These are phyloP conservation scores for Ornithorhynchus anatinus DNA, from an alignment of 2,113 vertebrate genomes.

Conservation along the genomic window DNA sequence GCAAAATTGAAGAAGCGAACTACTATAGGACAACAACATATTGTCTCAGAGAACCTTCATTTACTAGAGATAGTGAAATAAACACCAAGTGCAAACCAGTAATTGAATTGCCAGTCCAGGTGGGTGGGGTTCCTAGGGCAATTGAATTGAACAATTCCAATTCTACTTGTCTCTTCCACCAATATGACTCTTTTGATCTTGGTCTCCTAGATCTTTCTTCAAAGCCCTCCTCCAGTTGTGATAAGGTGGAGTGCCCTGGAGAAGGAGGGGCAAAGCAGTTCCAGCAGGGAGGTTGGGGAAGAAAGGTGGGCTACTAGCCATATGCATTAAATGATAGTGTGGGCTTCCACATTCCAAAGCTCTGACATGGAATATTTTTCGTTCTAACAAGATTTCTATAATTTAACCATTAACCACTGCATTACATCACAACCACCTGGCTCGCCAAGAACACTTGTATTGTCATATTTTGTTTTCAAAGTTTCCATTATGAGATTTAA, in stretches of 20 bases:
- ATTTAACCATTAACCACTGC: background rate
- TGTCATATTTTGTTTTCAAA: slow-evolving; percentile 24
- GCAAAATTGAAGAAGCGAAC: no score
- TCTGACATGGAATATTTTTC: slow-evolving; percentile 10
- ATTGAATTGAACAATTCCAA: no score
- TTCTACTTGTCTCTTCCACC: no score
- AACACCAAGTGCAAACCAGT: background rate
- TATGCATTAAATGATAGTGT: background rate
- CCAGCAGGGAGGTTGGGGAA: background rate
- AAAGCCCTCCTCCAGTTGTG: background rate
- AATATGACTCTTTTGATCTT: background rate
- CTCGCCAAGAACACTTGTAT: slow-evolving; percentile 28
- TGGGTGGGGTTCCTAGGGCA: background rate
- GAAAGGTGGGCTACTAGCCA: background rate
- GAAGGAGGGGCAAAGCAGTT: background rate
- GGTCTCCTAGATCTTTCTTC: background rate
- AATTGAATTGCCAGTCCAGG: background rate
- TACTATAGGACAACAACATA: no score
- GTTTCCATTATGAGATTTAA: slow-evolving; percentile 6
- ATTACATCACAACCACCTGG: slow-evolving; percentile 24
- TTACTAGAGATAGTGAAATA: no score
- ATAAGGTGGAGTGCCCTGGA: background rate
- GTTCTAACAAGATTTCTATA: slow-evolving; percentile 6
- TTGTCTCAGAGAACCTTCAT: no score
- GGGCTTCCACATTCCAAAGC: background rate